A percentile compares a stretch with the other conserved stretches of the same genome.
Evolutionary conservation across 2,113 vertebrate species (phyloP).

Genomic region (Shinisaurus crocodilurus): DNA sequence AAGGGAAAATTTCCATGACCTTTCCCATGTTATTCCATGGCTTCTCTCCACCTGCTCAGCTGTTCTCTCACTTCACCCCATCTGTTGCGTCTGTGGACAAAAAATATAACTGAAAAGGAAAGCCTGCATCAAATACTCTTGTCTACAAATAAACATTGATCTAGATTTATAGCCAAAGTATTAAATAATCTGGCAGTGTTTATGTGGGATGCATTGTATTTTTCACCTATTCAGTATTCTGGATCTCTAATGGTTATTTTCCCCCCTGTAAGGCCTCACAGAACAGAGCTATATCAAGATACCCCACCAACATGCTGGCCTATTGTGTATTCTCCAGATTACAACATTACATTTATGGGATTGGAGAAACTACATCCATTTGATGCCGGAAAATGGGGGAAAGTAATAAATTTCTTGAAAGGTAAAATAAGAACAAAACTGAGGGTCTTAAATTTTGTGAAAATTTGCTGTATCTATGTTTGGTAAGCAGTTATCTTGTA

Average conservation of each 20-base stretch:
- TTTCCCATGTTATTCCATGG: neutral
- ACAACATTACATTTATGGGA: constrained; percentile 97
- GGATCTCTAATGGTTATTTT: neutral
- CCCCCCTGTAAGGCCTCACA: constrained; percentile 80
- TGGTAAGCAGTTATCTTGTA: neutral
- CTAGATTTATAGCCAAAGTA: neutral
- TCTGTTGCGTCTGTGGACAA: neutral
- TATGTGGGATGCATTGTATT: neutral
- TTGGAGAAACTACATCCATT: constrained; percentile 96
- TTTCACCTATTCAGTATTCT: neutral
- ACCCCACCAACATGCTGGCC: constrained; percentile 82
- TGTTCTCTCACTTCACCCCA: neutral
- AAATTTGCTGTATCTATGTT: neutral
- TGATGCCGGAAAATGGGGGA: constrained; percentile 96
- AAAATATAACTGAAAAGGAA: neutral
- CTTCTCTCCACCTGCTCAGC: too few species aligned
- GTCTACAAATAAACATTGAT: neutral
- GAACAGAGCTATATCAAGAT: constrained; percentile 82
- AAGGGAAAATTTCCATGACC: neutral
- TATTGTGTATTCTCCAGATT: constrained; percentile 91
- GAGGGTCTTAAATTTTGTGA: neutral
- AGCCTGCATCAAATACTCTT: neutral
- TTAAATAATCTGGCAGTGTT: neutral
- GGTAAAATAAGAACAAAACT: constrained; percentile 76
- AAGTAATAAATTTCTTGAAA: constrained; percentile 93